Base-by-base conservation (phyloP, 2,113 vertebrate genomes). In the Pyxicephalus adspersus region DNA sequence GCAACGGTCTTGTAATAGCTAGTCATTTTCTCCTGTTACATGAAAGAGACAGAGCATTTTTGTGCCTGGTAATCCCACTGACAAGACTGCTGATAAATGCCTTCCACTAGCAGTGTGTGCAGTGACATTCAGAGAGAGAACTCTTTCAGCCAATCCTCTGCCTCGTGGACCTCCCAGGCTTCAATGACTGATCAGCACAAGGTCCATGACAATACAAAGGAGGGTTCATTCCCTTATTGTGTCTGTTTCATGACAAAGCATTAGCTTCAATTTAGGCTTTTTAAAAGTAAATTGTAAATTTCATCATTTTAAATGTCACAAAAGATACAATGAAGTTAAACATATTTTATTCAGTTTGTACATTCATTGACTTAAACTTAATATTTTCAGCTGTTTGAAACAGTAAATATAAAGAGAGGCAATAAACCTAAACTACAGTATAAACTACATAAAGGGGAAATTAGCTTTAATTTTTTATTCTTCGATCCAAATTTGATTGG, bases 161-260 rank as follows among this genome's bases (percentile, higher is more conserved):
- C 86, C 83, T 83, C 87, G 85, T 74, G 0, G 84, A 85, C 85
- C 89, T 88, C 89, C 85, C 87, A 80, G 85, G 85, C 86, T 93
- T 93, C 92, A 88, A 93, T 90, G 89, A 89, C 89, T 85, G 92
- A 96, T 94, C 94, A 94, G 94, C 94, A 93, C 83, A 85, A 88
- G 90, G 94, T 95, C 96, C 97, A 94, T 96, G 87, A 88, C 83
- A 89, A 86, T 83, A 97, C 95, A 98, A 96, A 94, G 86, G 89
- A 84, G 91, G 93, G 96, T 94, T 96, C 96, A 96, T 91, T 92
- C 94, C 94, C 91, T 92, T 92, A 86, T 64, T 92, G 90, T 93
- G 91, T 87, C 90, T 85, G 91, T 57, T 26, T 92, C 91, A 92
- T 92, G 87, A 86, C 74, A 76, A 64, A 85, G 76, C 84, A 88